Conservation (phyloP, 2,797 vertebrate genomes). For the Platyrinchus mystaceus region DNA sequence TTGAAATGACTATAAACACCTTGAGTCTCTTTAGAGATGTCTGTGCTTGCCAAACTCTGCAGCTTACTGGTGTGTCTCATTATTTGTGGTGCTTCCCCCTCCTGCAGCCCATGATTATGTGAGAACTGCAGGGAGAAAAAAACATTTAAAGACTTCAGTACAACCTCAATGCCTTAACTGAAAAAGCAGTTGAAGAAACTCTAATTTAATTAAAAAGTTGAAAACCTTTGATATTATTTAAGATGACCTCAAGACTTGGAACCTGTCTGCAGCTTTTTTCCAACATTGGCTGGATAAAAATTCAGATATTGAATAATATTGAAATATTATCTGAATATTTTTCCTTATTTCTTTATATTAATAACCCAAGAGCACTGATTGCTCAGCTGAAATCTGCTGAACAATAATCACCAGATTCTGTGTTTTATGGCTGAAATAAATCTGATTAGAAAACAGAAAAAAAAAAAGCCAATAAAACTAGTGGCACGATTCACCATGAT, state of each 20-base stretch:
- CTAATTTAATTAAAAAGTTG: neutral
- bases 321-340: neutral
- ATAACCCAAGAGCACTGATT: neutral
- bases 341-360: neutral
- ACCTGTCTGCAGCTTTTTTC: neutral
- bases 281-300: neutral
- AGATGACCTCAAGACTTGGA: neutral
- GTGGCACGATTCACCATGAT: neutral
- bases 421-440: neutral
- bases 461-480: neutral
- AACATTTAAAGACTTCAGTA: neutral
- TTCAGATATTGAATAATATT: neutral
- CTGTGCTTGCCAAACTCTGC: neutral
- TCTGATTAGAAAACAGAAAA: neutral
- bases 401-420: neutral
- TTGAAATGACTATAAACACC: conserved; percentile 55
- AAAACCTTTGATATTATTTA: neutral
- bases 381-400: neutral
- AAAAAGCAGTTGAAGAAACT: neutral
- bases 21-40: neutral
- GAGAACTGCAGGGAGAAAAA: neutral
- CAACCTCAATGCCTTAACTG: neutral
- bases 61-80: neutral
- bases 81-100: neutral
- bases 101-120: conserved; percentile 6